Conservation (phyloP, 2,113 vertebrate genomes). For the Centropus bengalensis region DNA sequence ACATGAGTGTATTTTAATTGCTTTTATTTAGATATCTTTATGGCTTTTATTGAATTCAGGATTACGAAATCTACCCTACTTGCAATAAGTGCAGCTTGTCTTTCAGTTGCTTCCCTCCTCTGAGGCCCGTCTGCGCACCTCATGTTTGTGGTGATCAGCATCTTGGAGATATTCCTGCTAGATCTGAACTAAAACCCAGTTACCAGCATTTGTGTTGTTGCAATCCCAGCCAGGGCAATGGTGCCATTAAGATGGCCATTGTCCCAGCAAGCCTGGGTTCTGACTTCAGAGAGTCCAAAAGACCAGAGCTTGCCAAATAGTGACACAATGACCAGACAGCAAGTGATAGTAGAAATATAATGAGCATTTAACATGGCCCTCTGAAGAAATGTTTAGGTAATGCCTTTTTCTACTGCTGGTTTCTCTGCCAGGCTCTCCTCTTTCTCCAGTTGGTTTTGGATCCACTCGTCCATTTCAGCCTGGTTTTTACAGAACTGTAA, state of each 20-base stretch:
- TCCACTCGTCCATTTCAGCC: neutral
- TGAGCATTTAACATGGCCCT: neutral
- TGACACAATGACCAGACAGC: neutral
- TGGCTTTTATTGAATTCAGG: neutral
- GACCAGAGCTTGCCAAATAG: neutral
- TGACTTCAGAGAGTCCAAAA: neutral
- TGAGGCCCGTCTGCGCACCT: neutral
- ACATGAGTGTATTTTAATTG: neutral
- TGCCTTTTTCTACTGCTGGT: neutral
- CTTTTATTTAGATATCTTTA: neutral
- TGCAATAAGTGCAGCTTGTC: neutral
- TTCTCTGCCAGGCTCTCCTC: neutral
- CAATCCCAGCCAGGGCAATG: neutral
- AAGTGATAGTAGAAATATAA: neutral
- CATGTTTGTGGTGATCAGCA: neutral
- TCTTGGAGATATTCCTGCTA: neutral
- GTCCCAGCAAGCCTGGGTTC: neutral
- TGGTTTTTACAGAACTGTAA: neutral
- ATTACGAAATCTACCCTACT: neutral
- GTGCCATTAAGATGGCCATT: neutral
- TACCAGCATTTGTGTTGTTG: neutral
- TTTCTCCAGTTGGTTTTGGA: neutral
- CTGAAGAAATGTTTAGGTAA: neutral
- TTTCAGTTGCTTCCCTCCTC: neutral
- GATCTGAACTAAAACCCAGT: neutral